Evolutionary conservation across 2,797 vertebrate genomes (phyloP), one percentile per base, ranked within the genome.

Genomic region (Kryptolebias ocellatus): DNA sequence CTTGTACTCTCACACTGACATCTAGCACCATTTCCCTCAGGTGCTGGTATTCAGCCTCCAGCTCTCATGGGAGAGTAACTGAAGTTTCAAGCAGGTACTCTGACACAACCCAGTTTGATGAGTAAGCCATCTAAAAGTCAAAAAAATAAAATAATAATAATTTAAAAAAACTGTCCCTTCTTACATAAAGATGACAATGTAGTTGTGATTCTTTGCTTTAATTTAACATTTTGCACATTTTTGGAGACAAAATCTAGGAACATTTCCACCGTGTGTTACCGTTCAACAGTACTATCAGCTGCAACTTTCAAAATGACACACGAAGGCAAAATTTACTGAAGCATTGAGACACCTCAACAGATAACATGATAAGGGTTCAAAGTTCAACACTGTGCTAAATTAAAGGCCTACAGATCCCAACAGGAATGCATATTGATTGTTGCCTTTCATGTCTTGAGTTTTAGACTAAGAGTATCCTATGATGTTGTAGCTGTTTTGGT

Each of bases 1-100:
- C 64, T 71, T 70, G 70, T 60, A 56, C 50, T 60, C 44, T 50
- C 44, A 53, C 60, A 62, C 57, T 18, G 47, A 50, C 54, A 54
- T 24, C 42, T 6, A 18, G 56, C 20, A 28, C 70, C 27, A 24
- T 55, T 39, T 71, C 44, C 27, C 29, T 71, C 56, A 77, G 70
- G 75, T 74, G 64, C 73, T 59, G 15, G 75, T 49, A 57, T 70
- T 60, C 64, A 74, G 53, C 58, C 64, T 84, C 55, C 56, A 67
- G 53, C 68, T 75, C 64, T 69, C 46, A 4, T 5, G 20, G 18
- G 31, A 67, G 47, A 68, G 27, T 7, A 39, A 51, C 34, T 62
- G 46, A 39, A 50, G 62, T 53, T 17, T 15, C 6, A 3, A 5
- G 12, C 18, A 65, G 49, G 49, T 51, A 62, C 18, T 45, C 1